Conservation (phyloP, 2,113 vertebrate species). For the Dasyurus viverrinus region DNA sequence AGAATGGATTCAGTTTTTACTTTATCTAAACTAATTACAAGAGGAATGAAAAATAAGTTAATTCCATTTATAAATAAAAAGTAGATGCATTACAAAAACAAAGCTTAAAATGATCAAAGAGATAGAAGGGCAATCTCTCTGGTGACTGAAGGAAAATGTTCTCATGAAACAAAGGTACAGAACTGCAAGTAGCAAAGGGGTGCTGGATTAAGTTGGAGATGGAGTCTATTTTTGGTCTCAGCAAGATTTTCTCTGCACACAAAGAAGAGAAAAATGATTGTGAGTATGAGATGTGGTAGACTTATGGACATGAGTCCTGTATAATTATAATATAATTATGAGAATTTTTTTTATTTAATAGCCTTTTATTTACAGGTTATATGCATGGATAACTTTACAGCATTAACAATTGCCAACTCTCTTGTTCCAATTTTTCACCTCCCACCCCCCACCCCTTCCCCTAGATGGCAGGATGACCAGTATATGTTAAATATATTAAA, state of each 20-base stretch:
- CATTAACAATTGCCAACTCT: too few relatives aligned
- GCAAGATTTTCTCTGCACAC: not conserved
- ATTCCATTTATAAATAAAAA: slow-evolving; percentile 38
- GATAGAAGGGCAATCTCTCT: slow-evolving; percentile 1
- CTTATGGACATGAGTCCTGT: not conserved
- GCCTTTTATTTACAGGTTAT: too few relatives aligned
- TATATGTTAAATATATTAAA: too few relatives aligned
- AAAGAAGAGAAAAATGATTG: slow-evolving; percentile 6
- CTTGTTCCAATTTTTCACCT: too few relatives aligned
- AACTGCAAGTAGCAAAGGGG: slow-evolving; percentile 7
- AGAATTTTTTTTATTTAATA: too few relatives aligned
- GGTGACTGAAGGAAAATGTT: slow-evolving; percentile 39
- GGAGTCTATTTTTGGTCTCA: not conserved
- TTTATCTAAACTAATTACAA: slow-evolving; percentile 51
- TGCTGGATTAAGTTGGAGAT: not conserved
- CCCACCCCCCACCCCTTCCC: too few relatives aligned
- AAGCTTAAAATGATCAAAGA: not conserved
- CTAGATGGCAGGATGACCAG: too few relatives aligned
- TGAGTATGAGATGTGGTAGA: not conserved
- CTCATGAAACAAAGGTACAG: not conserved
- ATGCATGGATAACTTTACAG: too few relatives aligned
- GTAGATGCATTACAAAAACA: not conserved
- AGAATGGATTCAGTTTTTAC: slow-evolving; percentile 37
- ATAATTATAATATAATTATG: not conserved
- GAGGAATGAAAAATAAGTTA: slow-evolving; percentile 53